Evolutionary conservation across 1,140 invertebrate species (phyloP).

Genomic region (Zaprionus kolodkinae): DNA sequence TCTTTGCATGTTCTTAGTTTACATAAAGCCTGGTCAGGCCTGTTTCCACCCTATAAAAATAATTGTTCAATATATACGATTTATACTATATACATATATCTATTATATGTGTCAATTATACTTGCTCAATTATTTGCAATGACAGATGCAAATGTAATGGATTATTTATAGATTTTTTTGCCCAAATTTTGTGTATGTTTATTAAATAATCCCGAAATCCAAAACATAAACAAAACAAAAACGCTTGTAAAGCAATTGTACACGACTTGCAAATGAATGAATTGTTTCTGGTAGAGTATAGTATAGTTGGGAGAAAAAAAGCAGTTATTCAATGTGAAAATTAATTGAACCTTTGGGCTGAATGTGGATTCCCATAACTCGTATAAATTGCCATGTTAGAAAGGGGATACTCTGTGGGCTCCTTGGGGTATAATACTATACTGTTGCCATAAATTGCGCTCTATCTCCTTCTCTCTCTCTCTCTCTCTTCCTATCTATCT

Average conservation of each 20-base stretch:
- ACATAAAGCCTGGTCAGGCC: too few relatives aligned
- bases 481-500: slow-evolving; percentile 32
- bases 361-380: slow-evolving; percentile 30
- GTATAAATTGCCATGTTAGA: slow-evolving; percentile 44
- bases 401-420: background rate
- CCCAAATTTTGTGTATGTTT: background rate
- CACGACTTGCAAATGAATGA: slow-evolving; percentile 2
- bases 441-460: slow-evolving; percentile 38
- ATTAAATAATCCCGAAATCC: slow-evolving; percentile 9
- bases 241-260: slow-evolving; percentile 3
- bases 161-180: background rate
- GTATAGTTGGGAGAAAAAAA: background rate
- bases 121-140: background rate
- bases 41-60: too few relatives aligned
- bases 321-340: slow-evolving; percentile 21
- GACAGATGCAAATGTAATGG: background rate
- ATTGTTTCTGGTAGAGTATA: slow-evolving; percentile 4
- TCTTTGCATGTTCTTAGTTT: too few relatives aligned
- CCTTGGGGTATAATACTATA: slow-evolving; percentile 20
- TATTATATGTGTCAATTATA: background rate
- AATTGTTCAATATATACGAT: background rate
- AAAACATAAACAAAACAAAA: background rate
- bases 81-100: background rate
- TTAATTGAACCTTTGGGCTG: slow-evolving; percentile 38
- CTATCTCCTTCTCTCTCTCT: background rate